Conservation (phyloP, 1,140 invertebrate species). For the Elymnias hypermnestra region DNA sequence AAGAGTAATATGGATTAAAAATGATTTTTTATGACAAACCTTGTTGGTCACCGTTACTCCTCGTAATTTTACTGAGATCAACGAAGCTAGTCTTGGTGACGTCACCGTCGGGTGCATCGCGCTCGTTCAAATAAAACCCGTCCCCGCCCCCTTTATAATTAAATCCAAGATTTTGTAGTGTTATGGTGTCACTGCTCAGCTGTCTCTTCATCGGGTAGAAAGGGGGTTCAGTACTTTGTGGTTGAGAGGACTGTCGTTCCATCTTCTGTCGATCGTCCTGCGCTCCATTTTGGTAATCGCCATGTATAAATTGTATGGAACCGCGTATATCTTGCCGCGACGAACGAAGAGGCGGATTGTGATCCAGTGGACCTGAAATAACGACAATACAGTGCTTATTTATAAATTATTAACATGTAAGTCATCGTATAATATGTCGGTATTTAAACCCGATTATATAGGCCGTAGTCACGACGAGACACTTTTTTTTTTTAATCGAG, state of each 20-base stretch:
- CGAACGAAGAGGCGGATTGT: conserved; percentile 80
- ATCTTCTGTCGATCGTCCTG: conserved; percentile 35
- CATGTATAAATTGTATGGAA: conserved; percentile 82
- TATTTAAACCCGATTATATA: too few relatives aligned
- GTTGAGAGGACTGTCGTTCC: conserved; percentile 41
- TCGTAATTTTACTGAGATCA: conserved; percentile 80
- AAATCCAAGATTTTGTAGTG: conserved; percentile 77
- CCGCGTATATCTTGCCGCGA: conserved; percentile 86
- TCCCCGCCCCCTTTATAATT: conserved; percentile 62
- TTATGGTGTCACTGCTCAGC: conserved; percentile 75
- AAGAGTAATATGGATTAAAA: too few relatives aligned
- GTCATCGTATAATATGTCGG: too few relatives aligned
- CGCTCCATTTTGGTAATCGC: conserved; percentile 65
- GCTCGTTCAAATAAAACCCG: conserved; percentile 66
- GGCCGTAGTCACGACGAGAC: too few relatives aligned
- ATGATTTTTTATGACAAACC: too few relatives aligned
- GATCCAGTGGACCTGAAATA: conserved; percentile 53
- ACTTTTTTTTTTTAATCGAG: too few relatives aligned
- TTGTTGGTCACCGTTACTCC: conserved; percentile 73
- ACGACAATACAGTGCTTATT: too few relatives aligned
- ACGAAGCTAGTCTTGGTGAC: conserved; percentile 83
- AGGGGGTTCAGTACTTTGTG: conserved; percentile 54
- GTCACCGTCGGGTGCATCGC: conserved; percentile 73
- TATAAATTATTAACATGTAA: too few relatives aligned
- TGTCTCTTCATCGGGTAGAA: conserved; percentile 71